phyloP scores from a whole-genome alignment of 2,888 invertebrate species.

The Candidula unifasciata region DNA sequence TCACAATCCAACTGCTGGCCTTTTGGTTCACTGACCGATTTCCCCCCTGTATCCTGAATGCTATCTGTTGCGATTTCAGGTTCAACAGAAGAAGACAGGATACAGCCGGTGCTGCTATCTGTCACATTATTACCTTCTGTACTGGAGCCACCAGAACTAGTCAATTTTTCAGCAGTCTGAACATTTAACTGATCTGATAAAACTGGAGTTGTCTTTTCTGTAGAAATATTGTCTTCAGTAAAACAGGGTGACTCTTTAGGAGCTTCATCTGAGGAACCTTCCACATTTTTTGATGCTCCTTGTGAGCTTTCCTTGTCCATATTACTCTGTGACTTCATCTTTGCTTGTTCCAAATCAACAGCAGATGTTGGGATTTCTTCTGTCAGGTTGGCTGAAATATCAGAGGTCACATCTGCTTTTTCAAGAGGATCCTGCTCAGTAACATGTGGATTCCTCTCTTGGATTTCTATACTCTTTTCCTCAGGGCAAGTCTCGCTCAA shows the following conservation, averaged over 20 bases:
- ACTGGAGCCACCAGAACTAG: neutral
- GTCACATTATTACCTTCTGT: neutral
- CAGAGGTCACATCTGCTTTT: neutral
- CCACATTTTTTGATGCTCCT: neutral
- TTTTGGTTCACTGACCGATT: too few relatives aligned
- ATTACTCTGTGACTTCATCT: neutral
- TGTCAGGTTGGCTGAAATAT: neutral
- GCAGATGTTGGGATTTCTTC: neutral
- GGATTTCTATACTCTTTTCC: neutral
- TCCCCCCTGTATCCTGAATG: neutral
- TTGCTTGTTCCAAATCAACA: neutral
- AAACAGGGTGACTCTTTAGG: neutral
- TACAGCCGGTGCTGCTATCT: neutral
- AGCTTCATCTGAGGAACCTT: neutral
- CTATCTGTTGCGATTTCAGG: neutral
- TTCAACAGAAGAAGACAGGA: neutral
- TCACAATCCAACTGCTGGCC: too few relatives aligned
- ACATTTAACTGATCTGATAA: neutral
- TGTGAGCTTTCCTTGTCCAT: neutral
- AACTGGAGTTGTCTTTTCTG: neutral
- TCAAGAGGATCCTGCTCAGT: neutral
- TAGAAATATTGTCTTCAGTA: neutral
- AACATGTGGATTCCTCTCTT: neutral
- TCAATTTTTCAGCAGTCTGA: neutral
- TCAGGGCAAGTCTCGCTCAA: neutral